A percentile compares a stretch with the other conserved stretches of the same genome.
phyloP scores from a whole-genome alignment of 2,888 invertebrate species.

The Neria commutata region DNA sequence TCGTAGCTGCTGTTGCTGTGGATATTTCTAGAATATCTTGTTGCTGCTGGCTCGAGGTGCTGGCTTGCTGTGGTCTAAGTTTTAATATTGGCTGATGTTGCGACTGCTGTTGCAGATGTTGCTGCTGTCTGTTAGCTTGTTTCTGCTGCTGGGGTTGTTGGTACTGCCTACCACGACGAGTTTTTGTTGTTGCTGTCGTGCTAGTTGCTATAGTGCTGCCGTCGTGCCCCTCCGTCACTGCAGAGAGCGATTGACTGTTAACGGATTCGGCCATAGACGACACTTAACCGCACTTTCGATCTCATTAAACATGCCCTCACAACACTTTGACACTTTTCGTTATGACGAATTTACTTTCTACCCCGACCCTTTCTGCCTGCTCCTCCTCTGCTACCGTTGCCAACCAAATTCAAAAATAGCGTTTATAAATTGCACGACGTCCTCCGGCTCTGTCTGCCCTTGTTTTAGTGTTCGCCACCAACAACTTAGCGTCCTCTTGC shows the following conservation, averaged over 20 bases:
- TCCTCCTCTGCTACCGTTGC: background rate
- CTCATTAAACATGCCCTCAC: constrained; percentile 62
- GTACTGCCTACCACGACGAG: constrained; percentile 26
- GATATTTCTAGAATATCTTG: background rate
- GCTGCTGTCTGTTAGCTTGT: constrained; percentile 22
- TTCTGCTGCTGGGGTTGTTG: constrained; percentile 25
- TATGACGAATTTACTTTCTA: constrained; percentile 24
- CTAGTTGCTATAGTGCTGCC: constrained; percentile 44
- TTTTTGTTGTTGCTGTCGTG: constrained; percentile 35
- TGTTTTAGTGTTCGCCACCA: no score
- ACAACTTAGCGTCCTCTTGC: no score
- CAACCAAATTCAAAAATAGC: no score
- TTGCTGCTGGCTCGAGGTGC: constrained; percentile 27
- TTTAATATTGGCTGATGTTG: constrained; percentile 24
- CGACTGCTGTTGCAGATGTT: constrained; percentile 19
- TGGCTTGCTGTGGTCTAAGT: no score
- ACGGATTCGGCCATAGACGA: constrained; percentile 92
- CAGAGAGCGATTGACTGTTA: constrained; percentile 77
- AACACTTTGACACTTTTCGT: constrained; percentile 34
- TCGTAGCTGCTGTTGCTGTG: background rate
- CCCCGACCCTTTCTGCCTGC: constrained; percentile 8
- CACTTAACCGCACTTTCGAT: constrained; percentile 73
- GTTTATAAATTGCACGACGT: no score
- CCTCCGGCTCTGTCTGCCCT: background rate
- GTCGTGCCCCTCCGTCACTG: constrained; percentile 71